Base-by-base conservation (phyloP, 2,113 vertebrate genomes). In the Hippocampus zosterae region DNA sequence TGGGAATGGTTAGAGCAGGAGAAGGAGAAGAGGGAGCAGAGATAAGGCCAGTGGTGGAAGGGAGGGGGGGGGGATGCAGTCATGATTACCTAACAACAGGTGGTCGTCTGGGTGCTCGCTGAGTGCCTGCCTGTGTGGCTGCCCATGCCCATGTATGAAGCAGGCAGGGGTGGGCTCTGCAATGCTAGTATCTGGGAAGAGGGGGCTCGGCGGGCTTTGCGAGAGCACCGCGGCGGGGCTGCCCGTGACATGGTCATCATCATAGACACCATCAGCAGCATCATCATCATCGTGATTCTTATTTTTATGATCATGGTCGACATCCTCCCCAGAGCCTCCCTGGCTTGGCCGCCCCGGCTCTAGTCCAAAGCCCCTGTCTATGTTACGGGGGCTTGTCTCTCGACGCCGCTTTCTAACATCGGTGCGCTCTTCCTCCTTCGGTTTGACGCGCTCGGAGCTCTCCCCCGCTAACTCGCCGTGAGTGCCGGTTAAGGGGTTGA, bases 71-170 rank as follows among this genome's bases (percentile, higher is more conserved):
- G 87, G 89, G 91, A 91, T 92, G 92, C 90, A 91, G 91, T 91
- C 85, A 88, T 88, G 89, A 92, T 93, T 93, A 93, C 92, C 92
- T 93, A 93, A 93, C 92, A 88, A 82, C 60, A 83, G 88, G 85
- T 82, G 88, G 87, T 86, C 91, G 73, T 90, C 92, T 70, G 85
- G 88, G 89, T 89, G 86, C 87, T 83, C 83, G 92, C 88, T 88
- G 90, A 91, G 84, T 85, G 91, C 85, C 89, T 91, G 92, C 73
- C 77, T 92, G 91, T 88, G 89, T 87, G 81, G 92, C 82, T 80
- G 84, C 85, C 85, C 88, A 83, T 88, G 89, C 90, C 87, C 89
- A 81, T 88, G 86, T 90, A 69, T 91, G 88, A 84, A 72, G 90
- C 82, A 85, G 87, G 89, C 88, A 85, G 82, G 90, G 83, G 78